A percentile compares a stretch with the other conserved stretches of the same genome.
These are phyloP conservation scores for Callaeas wilsoni DNA, from an alignment of 2,113 vertebrate genomes.

Conservation along the genomic window DNA sequence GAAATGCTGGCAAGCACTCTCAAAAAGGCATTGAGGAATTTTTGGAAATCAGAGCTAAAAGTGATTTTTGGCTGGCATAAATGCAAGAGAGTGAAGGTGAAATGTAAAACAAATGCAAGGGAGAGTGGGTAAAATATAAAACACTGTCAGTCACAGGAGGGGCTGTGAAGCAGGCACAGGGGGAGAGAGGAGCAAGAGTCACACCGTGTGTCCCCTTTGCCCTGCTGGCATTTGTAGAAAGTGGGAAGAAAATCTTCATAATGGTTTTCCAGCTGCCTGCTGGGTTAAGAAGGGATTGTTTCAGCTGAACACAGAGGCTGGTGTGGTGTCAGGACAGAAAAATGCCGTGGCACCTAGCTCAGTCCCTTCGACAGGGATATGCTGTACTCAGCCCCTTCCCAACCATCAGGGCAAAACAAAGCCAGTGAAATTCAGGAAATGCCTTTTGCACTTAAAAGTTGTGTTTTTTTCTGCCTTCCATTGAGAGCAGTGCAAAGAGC, in stretches of 20 bases:
- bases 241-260: neutral
- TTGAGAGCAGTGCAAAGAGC: rapidly evolving
- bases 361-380: rapidly evolving
- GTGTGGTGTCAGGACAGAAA: neutral
- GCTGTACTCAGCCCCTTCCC: neutral
- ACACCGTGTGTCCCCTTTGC: neutral
- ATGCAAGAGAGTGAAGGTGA: neutral
- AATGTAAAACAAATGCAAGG: neutral
- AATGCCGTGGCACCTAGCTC: rapidly evolving
- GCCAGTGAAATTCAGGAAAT: neutral
- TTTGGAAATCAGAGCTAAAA: neutral
- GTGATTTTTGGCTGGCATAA: neutral
- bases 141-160: rapidly evolving
- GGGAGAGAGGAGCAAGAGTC: neutral
- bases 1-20: neutral
- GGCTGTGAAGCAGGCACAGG: too few species aligned
- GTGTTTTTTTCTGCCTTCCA: neutral
- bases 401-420: neutral
- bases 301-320: neutral
- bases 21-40: neutral
- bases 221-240: neutral
- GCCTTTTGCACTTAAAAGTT: neutral
- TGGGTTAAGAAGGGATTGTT: neutral
- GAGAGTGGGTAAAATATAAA: neutral
- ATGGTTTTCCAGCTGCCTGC: neutral